These are phyloP conservation scores for Otolemur garnettii DNA, from an alignment of 2,113 vertebrate genomes.

Conservation along the genomic window DNA sequence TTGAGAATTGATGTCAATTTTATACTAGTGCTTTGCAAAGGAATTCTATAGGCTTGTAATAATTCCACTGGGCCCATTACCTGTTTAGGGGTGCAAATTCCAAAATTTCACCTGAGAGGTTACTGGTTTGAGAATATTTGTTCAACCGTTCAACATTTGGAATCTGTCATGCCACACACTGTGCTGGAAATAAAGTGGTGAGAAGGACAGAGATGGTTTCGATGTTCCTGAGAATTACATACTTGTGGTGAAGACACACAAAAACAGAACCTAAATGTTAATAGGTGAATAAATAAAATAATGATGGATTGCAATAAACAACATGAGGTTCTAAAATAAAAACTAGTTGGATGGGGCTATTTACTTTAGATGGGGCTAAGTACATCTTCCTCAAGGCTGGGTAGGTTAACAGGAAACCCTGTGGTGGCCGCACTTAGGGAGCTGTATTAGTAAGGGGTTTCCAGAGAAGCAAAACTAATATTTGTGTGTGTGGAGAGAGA, in stretches of 20 bases:
- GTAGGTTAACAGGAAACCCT: neutral
- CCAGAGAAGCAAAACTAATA: neutral
- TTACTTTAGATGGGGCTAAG: neutral
- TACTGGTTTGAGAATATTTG: conserved; percentile 17
- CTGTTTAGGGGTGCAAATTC: neutral
- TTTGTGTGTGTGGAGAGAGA: neutral
- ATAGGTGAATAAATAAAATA: conserved; percentile 12
- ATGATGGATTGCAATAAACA: conserved; percentile 42
- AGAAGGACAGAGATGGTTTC: neutral
- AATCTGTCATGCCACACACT: neutral
- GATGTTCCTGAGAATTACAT: neutral
- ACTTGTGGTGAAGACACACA: conserved; percentile 15
- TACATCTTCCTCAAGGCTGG: neutral
- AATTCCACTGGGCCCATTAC: neutral
- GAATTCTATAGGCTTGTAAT: neutral
- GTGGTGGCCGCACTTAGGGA: neutral
- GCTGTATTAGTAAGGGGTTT: neutral
- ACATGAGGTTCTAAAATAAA: conserved; percentile 4
- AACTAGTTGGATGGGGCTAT: neutral
- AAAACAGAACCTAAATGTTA: conserved; percentile 30
- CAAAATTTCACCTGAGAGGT: neutral
- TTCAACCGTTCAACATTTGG: neutral
- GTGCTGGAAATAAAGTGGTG: conserved; percentile 5
- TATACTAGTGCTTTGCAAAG: neutral
- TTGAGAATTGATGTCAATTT: neutral